A percentile compares a stretch with the other conserved stretches of the same genome.
Evolutionary conservation across 2,113 vertebrate species (phyloP).

Genomic region (Jaculus jaculus): DNA sequence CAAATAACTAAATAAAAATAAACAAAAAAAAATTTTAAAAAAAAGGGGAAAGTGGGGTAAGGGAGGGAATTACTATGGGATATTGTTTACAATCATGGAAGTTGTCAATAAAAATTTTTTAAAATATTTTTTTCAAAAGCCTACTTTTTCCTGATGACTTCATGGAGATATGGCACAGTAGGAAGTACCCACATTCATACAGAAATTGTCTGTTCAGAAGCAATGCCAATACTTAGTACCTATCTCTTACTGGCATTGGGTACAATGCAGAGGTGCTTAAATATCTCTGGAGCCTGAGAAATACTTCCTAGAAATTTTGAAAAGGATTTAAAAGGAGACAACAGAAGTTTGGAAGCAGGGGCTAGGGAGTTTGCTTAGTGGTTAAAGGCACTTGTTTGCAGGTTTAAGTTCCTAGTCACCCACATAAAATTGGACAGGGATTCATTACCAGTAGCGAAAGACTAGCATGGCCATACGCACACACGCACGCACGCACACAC

Average conservation of each 20-base stretch:
- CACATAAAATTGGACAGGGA: too few relatives aligned
- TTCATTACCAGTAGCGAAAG: too few relatives aligned
- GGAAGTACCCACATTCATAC: not conserved
- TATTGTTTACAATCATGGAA: not conserved
- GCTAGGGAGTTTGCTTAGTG: too few relatives aligned
- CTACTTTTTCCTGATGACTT: not conserved
- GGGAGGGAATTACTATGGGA: too few relatives aligned
- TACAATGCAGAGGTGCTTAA: not conserved
- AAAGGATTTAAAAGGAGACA: slow-evolving; percentile 16
- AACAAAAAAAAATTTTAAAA: too few relatives aligned
- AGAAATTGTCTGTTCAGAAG: slow-evolving; percentile 31
- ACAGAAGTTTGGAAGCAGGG: not conserved
- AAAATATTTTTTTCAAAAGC: slow-evolving; percentile 8
- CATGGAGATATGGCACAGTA: not conserved
- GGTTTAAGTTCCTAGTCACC: too few relatives aligned
- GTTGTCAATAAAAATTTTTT: slow-evolving; percentile 39
- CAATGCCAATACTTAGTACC: not conserved
- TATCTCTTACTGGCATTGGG: not conserved
- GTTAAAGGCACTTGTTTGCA: too few relatives aligned
- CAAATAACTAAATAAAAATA: too few relatives aligned
- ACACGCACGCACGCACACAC: too few relatives aligned
- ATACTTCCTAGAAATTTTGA: slow-evolving; percentile 26
- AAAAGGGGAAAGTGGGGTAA: too few relatives aligned
- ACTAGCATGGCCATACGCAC: too few relatives aligned
- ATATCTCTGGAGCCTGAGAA: not conserved